Evolutionary conservation across 2,113 vertebrate species (phyloP), one percentile per base, ranked within the genome.

Genomic region (Cryptomyrus ogoouensis): DNA sequence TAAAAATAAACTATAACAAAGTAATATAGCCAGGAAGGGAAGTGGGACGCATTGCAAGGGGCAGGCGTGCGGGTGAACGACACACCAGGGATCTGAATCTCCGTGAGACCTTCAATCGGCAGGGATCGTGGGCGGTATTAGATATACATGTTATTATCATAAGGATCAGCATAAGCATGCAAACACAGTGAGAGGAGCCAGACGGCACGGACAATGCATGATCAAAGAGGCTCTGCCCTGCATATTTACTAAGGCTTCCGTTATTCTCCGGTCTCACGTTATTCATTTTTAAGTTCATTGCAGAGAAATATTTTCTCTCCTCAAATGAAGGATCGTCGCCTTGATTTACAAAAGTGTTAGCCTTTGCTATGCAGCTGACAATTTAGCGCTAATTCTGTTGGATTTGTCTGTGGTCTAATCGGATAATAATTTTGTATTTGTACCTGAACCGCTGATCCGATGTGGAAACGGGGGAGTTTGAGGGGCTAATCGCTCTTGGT

Each of bases 101-200:
- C 83, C 44, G 83, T 10, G 83, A 87, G 50, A 39, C n/a, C n/a
- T 56, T 39, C 85, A 56, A 19, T 56, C 85, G 13, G 46, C 66
- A 52, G n/a, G 47, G 27, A 31, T n/a, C 47, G 47, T 31, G 88
- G 19, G 42, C n/a, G 47, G 70, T 49, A 77, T 89, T 49, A 80
- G 49, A 35, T 52, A 50, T 27, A 27, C 88, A 88, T 86, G 24
- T 10, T 24, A 86, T 86, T 86, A 86, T 52, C 84, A 86, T 87
- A 53, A 87, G 85, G 42, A 87, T 53, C 21, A 31, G 85, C 50
- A 56, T 56, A 53, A 53, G 47, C 85, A 87, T 21, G 50, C 21
- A 53, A 52, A 35, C 85, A 12, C 15, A 27, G 10, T 35, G 15
- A 39, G 12, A 19, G 49, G 49, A 39, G 50, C 50, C 50, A 87